Base-by-base conservation (phyloP, 2,797 vertebrate species). In the Anas acuta region DNA sequence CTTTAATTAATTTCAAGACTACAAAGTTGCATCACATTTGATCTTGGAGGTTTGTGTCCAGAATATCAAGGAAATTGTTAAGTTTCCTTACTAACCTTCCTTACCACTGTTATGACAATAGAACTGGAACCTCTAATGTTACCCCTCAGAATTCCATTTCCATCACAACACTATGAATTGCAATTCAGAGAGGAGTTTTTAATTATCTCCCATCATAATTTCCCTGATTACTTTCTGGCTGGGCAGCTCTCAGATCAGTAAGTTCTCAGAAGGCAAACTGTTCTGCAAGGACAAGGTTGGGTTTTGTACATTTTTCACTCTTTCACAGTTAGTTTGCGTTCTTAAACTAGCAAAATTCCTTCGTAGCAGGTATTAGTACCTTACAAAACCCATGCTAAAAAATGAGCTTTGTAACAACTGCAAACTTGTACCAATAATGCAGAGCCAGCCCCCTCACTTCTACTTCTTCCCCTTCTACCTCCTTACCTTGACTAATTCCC, bases 401-500 rank as follows among this genome's bases (percentile, higher is more conserved):
- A 47, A 51, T 51, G 49, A 51, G 49, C 49, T 51, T 25, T 14
- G 8, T 23, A 88, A 33, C 17, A 94, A 32, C 23, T n/a, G 22
- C 35, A 87, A 35, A 49, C 45, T 47, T 57, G 19, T 37, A 53
- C 26, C 39, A 28, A 18, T 13, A n/a, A 78, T 70, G 33, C 54
- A 92, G 16, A 72, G 0, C 6, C 26, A 70, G 9, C 13, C 23
- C 21, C 16, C 69, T 35, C 4, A 11, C 17, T 83, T n/a, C 45
- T 28, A 35, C 1, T 41, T 73, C 41, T 64, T 72, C 0, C 84
- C 84, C 19, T 84, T 84, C 45, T 37, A 10, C 25, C 32, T 88
- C 39, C 98, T 98, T 97, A 99, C 99, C 84, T 96, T 18, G 45
- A 98, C 92, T 79, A 98, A 91, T 6, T 98, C 98, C 98, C 98